A percentile compares a stretch with the other conserved stretches of the same genome.
These are phyloP conservation scores for Polyodon spathula DNA, from an alignment of 2,113 vertebrate species.

Conservation along the genomic window DNA sequence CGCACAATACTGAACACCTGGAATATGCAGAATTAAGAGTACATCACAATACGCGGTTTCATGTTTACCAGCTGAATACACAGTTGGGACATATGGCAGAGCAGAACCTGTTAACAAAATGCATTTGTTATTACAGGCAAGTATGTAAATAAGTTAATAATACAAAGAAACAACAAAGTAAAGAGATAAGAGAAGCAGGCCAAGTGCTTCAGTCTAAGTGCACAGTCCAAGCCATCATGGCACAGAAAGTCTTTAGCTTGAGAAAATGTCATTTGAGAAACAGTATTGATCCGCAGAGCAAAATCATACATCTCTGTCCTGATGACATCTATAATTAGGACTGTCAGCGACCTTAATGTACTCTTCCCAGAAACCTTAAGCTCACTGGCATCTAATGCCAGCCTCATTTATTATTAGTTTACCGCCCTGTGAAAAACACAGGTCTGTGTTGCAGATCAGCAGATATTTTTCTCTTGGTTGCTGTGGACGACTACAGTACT, in stretches of 20 bases:
- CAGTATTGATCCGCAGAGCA: conserved; percentile 17
- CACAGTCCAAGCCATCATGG: neutral
- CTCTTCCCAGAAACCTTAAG: conserved; percentile 25
- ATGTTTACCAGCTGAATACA: conserved; percentile 32
- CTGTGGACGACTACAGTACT: conserved; percentile 3
- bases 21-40: conserved; percentile 37
- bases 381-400: conserved; percentile 18
- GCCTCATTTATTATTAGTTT: conserved; percentile 24
- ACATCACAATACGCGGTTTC: no score
- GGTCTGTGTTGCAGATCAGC: neutral
- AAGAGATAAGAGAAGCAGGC: neutral
- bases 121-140: conserved; percentile 21
- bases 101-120: conserved; percentile 21
- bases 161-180: neutral
- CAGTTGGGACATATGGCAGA: conserved; percentile 33
- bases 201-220: neutral
- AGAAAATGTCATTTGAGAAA: conserved; percentile 15
- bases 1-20: conserved; percentile 33
- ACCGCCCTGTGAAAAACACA: conserved; percentile 14
- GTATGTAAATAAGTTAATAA: neutral
- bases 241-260: neutral
- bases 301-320: conserved; percentile 13
- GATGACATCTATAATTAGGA: conserved; percentile 24
- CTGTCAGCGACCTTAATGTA: conserved; percentile 23
- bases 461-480: conserved; percentile 4